Conservation (phyloP, 2,113 vertebrate species). For the Stigmatopora argus region DNA sequence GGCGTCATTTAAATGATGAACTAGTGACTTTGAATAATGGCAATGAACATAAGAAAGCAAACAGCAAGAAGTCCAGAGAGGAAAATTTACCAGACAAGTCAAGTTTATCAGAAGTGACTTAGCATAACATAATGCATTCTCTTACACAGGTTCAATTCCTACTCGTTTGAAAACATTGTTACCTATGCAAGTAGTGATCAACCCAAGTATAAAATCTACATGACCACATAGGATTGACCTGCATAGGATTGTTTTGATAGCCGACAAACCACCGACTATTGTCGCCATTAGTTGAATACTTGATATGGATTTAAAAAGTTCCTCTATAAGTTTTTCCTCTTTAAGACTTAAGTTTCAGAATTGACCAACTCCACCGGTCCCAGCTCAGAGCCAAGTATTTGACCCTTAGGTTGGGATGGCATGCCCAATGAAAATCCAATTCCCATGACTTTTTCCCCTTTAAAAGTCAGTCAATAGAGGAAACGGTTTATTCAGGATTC, state of each 20-base stretch:
- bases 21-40: constrained; percentile 21
- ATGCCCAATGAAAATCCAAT: background rate
- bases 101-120: background rate
- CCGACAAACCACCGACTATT: no score
- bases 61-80: constrained; percentile 4
- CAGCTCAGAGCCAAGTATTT: constrained; percentile 29
- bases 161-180: background rate
- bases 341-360: constrained; percentile 5
- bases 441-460: constrained; percentile 24
- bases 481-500: constrained; percentile 33
- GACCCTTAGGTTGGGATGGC: constrained; percentile 20
- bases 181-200: background rate
- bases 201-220: background rate
- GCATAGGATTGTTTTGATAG: no score
- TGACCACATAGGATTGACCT: no score
- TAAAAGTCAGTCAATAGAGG: constrained; percentile 19
- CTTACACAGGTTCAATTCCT: background rate
- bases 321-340: background rate
- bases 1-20: constrained; percentile 41
- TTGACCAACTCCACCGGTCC: constrained; percentile 19
- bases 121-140: background rate
- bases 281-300: no score
- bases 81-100: background rate
- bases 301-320: no score
- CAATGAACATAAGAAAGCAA: constrained; percentile 17